A percentile compares a stretch with the other conserved stretches of the same genome.
phyloP scores from a whole-genome alignment of 2,113 vertebrate genomes.

The Lota lota region DNA sequence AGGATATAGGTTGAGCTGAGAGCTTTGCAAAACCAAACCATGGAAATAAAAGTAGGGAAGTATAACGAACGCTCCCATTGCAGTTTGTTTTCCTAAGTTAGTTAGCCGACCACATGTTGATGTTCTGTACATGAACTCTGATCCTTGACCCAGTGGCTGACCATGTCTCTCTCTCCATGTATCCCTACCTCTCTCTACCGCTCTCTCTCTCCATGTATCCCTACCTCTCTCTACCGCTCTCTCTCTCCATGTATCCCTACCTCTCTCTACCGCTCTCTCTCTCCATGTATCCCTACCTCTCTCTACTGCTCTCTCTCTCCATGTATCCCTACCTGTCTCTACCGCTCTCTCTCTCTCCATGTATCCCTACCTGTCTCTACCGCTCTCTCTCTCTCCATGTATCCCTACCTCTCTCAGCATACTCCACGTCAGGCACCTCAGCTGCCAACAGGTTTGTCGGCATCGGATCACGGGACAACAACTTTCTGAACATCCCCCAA shows the following conservation, averaged over 20 bases:
- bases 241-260: constrained; percentile 14
- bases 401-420: constrained; percentile 76
- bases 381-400: constrained; percentile 3
- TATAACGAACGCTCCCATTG: too few species aligned
- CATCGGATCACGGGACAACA: constrained; percentile 99
- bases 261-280: background rate
- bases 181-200: too few species aligned
- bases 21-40: background rate
- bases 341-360: background rate
- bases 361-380: constrained; percentile 18
- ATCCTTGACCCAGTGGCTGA: too few species aligned
- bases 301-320: too few species aligned
- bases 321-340: too few species aligned
- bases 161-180: too few species aligned
- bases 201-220: too few species aligned
- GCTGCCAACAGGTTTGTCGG: constrained; percentile 99
- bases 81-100: too few species aligned
- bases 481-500: constrained; percentile 98
- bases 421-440: constrained; percentile 94
- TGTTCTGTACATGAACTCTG: background rate
- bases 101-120: background rate
- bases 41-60: background rate
- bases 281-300: too few species aligned
- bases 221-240: too few species aligned
- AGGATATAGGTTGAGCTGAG: background rate